Conservation (phyloP, 2,113 vertebrate genomes). For the Chloropsis cyanopogon region DNA sequence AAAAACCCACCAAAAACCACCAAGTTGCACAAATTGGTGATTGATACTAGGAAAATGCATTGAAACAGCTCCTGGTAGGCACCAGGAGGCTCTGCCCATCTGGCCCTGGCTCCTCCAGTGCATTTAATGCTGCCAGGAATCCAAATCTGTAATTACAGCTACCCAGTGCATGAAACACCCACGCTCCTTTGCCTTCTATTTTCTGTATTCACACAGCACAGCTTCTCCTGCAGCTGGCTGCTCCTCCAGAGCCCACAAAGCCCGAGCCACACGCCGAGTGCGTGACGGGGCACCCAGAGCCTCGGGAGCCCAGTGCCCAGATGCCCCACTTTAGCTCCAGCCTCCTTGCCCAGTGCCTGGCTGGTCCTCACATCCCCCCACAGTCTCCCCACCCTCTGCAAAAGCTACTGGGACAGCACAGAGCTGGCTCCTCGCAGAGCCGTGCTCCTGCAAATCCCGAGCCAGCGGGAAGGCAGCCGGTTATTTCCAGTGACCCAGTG, state of each 20-base stretch:
- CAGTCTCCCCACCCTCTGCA: neutral
- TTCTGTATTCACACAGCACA: neutral
- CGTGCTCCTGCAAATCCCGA: neutral
- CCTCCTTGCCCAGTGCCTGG: neutral
- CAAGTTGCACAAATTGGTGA: neutral
- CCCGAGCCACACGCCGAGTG: accelerated
- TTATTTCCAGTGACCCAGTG: neutral
- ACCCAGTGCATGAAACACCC: neutral
- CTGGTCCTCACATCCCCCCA: neutral
- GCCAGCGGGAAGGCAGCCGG: accelerated
- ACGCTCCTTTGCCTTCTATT: neutral
- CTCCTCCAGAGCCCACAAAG: neutral
- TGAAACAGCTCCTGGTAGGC: slow-evolving; percentile 28
- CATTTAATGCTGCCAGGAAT: slow-evolving; percentile 30
- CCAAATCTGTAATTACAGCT: slow-evolving; percentile 42
- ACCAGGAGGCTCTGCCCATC: slow-evolving; percentile 46
- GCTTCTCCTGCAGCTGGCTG: neutral
- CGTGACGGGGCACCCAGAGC: neutral
- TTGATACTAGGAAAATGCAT: neutral
- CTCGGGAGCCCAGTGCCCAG: accelerated
- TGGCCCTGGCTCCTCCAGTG: slow-evolving; percentile 40
- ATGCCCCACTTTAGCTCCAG: neutral
- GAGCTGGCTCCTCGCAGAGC: neutral
- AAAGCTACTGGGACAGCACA: neutral
- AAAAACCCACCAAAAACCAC: no score